Evolutionary conservation across 1,140 invertebrate species (phyloP).

Genomic region (Drosophila tani): DNA sequence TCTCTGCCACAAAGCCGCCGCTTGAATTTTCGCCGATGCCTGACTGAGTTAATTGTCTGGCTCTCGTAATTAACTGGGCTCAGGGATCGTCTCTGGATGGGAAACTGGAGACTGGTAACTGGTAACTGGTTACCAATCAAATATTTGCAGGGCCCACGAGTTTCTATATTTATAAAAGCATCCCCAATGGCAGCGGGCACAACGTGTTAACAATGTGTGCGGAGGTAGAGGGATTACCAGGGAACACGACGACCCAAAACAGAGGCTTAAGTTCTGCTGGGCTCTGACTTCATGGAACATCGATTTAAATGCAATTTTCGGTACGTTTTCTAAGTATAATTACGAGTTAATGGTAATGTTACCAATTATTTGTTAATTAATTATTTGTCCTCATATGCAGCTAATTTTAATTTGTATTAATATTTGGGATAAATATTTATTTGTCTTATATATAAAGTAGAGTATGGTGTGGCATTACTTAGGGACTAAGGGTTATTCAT

Average conservation of each 20-base stretch:
- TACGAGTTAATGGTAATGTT: neutral
- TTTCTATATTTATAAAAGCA: constrained; percentile 33
- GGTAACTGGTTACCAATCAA: neutral
- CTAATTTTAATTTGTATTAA: too few species aligned
- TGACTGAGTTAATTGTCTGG: constrained; percentile 16
- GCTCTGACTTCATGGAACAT: neutral
- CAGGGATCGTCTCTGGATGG: neutral
- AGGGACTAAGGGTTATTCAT: too few species aligned
- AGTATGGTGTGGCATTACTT: neutral
- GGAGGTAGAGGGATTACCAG: neutral
- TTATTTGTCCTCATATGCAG: too few species aligned
- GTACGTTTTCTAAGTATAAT: neutral
- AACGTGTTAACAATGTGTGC: constrained; percentile 16
- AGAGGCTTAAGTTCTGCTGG: neutral
- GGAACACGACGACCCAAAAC: neutral
- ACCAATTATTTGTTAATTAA: too few species aligned
- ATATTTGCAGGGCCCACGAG: constrained; percentile 19
- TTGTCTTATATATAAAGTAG: neutral
- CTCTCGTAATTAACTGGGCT: constrained; percentile 31
- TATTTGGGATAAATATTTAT: neutral
- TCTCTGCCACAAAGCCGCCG: constrained; percentile 14
- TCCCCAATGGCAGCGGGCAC: constrained; percentile 7
- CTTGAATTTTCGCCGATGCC: constrained; percentile 2
- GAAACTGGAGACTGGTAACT: neutral
- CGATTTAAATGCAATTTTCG: neutral